Conservation (phyloP, 2,797 vertebrate species). For the Coilia nasus region DNA sequence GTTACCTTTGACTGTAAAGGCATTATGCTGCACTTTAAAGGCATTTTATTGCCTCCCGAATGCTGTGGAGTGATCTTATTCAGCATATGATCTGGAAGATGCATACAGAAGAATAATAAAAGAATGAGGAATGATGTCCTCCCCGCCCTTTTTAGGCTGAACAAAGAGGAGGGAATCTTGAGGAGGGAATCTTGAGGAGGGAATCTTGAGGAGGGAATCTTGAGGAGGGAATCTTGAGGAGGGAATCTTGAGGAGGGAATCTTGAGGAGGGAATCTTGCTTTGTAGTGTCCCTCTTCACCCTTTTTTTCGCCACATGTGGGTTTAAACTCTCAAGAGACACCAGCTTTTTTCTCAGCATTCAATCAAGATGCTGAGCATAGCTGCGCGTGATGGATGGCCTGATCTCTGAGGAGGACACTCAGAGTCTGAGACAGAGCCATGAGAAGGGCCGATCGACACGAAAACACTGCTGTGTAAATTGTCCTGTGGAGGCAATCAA, state of each 20-base stretch:
- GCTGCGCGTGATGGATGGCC: neutral
- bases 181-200: too few species aligned
- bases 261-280: too few species aligned
- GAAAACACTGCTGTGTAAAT: conserved; percentile 1
- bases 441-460: neutral
- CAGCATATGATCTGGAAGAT: neutral
- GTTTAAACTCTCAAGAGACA: neutral
- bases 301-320: neutral
- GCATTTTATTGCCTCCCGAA: conserved; percentile 42
- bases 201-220: too few species aligned
- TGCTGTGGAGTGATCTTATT: conserved; percentile 48
- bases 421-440: neutral
- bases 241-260: too few species aligned
- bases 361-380: neutral
- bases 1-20: neutral
- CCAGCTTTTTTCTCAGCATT: neutral
- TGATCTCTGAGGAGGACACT: neutral
- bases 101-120: neutral
- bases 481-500: neutral
- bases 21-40: neutral
- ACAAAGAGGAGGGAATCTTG: neutral
- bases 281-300: neutral
- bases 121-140: neutral
- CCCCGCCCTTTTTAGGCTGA: neutral
- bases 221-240: too few species aligned